Evolutionary conservation across 2,888 invertebrate genomes (phyloP), one percentile per base, ranked within the genome.

Genomic region (Andrena chrysosceles): DNA sequence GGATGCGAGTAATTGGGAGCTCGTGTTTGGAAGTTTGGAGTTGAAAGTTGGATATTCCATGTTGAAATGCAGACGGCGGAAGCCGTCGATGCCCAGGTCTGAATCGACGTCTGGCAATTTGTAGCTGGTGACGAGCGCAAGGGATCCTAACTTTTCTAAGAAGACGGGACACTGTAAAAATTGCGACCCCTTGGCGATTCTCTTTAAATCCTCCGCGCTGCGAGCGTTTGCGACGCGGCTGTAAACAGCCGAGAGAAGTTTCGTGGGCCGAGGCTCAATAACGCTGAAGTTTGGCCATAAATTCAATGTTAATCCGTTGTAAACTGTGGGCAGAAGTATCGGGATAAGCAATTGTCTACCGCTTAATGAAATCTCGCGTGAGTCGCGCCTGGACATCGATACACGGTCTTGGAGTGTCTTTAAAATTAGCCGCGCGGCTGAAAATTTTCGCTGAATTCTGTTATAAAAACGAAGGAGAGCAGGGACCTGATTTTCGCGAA

Each of bases 261-360:
- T 78, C 75, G 42, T 59, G 81, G 63, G 33, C 33, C 70, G 59
- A 23, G 62, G 79, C 79, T 86, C 83, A 76, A 86, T 86, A 88
- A 77, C 68, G 85, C 33, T 70, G 60, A 86, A 87, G 79, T 87
- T 87, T 66, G 23, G 31, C 79, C 81, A 85, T 89, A 87, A 89
- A 88, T 88, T 89, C 85, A 29, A 77, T 87, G 87, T 88, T 89
- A 88, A 88, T 85, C 81, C 84, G 74, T 26, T 79, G 80, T 76
- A 77, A 85, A 85, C 83, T 71, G 77, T n/a, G 42, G 75, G 64
- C 66, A 73, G 81, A 86, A 83, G 81, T 85, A 86, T 86, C 78
- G 75, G 68, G 42, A 31, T 33, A 54, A 23, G 35, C 16, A n/a
- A 35, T 63, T 49, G 76, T 63, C 60, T 33, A 26, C 13, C 84